phyloP scores from a whole-genome alignment of 2,113 vertebrate species.

The Prietella phreatophila region DNA sequence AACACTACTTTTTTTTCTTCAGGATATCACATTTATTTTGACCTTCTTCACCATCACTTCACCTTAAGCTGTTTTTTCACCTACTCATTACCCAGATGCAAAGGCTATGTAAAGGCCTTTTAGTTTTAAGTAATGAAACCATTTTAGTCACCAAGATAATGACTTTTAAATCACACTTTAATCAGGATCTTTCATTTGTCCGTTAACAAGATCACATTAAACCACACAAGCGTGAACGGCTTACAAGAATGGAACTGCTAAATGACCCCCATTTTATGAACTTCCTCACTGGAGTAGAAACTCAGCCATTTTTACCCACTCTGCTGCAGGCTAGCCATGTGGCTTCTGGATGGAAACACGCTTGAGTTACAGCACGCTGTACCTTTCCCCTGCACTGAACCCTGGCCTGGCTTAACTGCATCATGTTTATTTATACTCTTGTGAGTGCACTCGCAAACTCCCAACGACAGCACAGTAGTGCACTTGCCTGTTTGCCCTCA shows the following conservation, averaged over 20 bases:
- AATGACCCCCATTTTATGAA: background rate
- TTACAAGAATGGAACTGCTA: background rate
- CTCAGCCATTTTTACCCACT: background rate
- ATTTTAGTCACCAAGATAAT: background rate
- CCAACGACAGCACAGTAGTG: background rate
- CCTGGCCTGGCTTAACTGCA: background rate
- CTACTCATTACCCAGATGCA: background rate
- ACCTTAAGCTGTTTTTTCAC: background rate
- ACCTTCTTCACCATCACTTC: background rate
- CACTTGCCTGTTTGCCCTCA: conserved; percentile 11
- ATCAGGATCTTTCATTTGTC: conserved; percentile 6
- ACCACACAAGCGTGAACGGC: background rate
- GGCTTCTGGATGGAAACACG: conserved; percentile 50
- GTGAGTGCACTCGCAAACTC: conserved; percentile 7
- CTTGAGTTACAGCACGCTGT: conserved; percentile 43
- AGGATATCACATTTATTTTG: background rate
- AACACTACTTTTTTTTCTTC: background rate
- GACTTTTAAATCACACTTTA: conserved; percentile 9
- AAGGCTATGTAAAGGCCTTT: conserved; percentile 6
- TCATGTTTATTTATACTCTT: conserved; percentile 39
- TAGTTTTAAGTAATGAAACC: background rate
- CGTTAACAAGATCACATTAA: conserved; percentile 21
- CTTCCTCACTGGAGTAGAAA: background rate
- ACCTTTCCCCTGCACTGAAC: background rate
- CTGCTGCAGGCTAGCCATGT: background rate